Evolutionary conservation across 2,888 invertebrate genomes (phyloP), one percentile per base, ranked within the genome.

Genomic region (Cataglyphis rosenhaueri): DNA sequence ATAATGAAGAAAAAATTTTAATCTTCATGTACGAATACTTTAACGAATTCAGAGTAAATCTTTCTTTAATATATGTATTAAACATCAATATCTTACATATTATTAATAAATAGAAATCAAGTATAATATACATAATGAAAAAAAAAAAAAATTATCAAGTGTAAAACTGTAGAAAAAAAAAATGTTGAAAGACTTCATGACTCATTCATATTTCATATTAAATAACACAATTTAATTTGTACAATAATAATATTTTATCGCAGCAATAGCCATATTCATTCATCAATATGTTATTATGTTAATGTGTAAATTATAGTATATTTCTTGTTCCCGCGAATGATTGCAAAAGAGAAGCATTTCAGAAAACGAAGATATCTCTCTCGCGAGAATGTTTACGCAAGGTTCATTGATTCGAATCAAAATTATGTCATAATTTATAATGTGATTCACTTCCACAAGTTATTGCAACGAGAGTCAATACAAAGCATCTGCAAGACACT

Each of bases 371-470:
- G 57, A 76, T 29, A 35, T 76, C 10, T 57, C 32, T 68, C 9
- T 57, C 29, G 18, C 32, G 38, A 12, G 29, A 0, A 66, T 41
- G 21, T 78, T 78, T 59, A 32, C 57, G 32, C 15, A 32, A 57
- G 66, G n/a, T 21, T 65, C 55, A 66, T 57, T n/a, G 41, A 76
- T 38, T 70, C 59, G 21, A 32, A 21, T 68, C 1, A 59, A 59
- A 68, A 44, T 66, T 59, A 68, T 9, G 44, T 70, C 35, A 59
- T 21, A 59, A 70, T 78, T 78, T 70, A 41, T 78, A 70, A 78
- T 44, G 70, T 3, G 35, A 35, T 35, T 61, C 21, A 55, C 59
- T 44, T 61, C 35, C 59, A 44, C 70, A 44, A 41, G 21, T 64
- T 75, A 35, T 52, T 44, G 35, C 18, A 41, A 59, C 10, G 18